Conservation (phyloP, 2,888 invertebrate species). For the Sialis lutaria region DNA sequence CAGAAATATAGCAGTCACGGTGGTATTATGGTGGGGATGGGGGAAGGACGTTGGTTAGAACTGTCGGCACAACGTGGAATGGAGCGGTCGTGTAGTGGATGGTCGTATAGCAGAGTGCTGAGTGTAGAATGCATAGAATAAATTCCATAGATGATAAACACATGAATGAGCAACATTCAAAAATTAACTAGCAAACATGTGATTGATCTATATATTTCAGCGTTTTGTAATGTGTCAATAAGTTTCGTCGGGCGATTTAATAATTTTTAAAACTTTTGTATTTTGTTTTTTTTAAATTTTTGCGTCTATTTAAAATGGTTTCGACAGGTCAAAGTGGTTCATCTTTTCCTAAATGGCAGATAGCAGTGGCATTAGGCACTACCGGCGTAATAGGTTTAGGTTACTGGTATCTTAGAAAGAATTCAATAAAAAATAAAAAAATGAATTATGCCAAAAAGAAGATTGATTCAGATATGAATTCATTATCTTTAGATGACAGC, state of each 20-base stretch:
- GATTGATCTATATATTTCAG: too few relatives aligned
- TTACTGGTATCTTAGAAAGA: constrained; percentile 53
- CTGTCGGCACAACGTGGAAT: too few relatives aligned
- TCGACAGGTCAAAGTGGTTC: constrained; percentile 18
- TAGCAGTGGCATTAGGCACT: constrained; percentile 67
- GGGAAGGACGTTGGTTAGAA: too few relatives aligned
- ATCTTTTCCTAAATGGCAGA: constrained; percentile 68
- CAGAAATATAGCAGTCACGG: too few relatives aligned
- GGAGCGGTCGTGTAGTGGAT: too few relatives aligned
- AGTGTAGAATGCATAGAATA: neutral
- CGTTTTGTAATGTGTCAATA: too few relatives aligned
- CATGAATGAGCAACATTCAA: neutral
- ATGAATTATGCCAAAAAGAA: constrained; percentile 32
- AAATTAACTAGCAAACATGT: neutral
- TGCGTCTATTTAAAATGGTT: constrained; percentile 1
- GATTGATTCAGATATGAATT: constrained; percentile 32
- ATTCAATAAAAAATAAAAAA: constrained; percentile 24
- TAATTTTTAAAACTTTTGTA: too few relatives aligned
- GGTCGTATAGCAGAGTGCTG: too few relatives aligned
- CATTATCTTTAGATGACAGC: constrained; percentile 34
- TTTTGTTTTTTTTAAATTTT: too few relatives aligned
- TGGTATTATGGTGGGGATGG: too few relatives aligned
- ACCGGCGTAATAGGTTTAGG: constrained; percentile 67
- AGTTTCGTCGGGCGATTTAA: too few relatives aligned
- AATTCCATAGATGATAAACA: neutral